These are phyloP conservation scores for Tachystola acroxantha DNA, from an alignment of 2,888 invertebrate species.

Conservation along the genomic window DNA sequence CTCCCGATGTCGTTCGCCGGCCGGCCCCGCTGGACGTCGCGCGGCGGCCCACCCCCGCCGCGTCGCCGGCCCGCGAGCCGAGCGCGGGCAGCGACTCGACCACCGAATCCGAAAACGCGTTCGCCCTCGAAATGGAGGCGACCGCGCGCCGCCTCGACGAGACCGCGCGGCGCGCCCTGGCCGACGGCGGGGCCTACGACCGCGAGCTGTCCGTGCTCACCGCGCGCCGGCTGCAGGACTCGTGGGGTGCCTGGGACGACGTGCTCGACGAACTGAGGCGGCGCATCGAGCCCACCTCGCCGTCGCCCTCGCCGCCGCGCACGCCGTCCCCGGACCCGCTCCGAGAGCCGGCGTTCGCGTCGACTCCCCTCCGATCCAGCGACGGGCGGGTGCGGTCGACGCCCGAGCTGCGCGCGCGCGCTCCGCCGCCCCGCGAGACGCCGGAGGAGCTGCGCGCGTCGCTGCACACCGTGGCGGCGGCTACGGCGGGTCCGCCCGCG, in stretches of 20 bases:
- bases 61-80: conserved; percentile 54
- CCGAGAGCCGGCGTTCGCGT: conserved; percentile 73
- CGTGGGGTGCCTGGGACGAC: conserved; percentile 75
- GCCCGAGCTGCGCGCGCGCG: conserved; percentile 77
- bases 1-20: neutral
- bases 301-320: conserved; percentile 60
- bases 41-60: conserved; percentile 37
- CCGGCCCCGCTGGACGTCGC: conserved; percentile 25
- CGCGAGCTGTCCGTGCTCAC: conserved; percentile 77
- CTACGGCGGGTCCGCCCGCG: conserved; percentile 45
- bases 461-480: conserved; percentile 76
- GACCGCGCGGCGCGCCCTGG: conserved; percentile 56
- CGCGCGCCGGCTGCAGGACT: conserved; percentile 62
- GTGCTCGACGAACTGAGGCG: conserved; percentile 67
- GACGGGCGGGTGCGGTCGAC: conserved; percentile 74
- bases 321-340: conserved; percentile 58
- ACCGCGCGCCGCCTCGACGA: conserved; percentile 66
- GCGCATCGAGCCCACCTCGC: conserved; percentile 56
- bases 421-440: conserved; percentile 58
- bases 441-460: conserved; percentile 73
- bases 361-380: conserved; percentile 76
- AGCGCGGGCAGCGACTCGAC: conserved; percentile 70
- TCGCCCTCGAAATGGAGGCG: conserved; percentile 66
- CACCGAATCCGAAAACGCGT: conserved; percentile 66
- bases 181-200: conserved; percentile 76